phyloP scores from a whole-genome alignment of 2,113 vertebrate species.

The Bambusicola thoracicus region DNA sequence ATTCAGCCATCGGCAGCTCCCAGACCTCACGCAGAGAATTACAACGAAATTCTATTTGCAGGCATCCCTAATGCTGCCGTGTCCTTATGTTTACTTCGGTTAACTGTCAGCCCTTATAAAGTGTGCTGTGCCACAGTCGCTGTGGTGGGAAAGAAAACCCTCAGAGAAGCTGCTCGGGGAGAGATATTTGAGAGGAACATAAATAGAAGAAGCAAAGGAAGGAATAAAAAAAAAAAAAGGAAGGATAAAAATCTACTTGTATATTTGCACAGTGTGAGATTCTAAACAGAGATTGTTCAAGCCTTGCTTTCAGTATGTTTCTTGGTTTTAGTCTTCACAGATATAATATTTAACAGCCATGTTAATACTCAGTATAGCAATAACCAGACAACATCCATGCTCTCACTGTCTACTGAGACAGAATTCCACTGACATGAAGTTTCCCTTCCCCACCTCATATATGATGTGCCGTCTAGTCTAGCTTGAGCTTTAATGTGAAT shows the following conservation, averaged over 20 bases:
- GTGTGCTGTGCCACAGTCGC: not conserved
- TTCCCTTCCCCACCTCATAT: not conserved
- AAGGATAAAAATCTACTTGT: not conserved
- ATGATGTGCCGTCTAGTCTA: not conserved
- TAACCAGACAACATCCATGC: conserved; percentile 14
- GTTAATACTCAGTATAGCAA: conserved; percentile 39
- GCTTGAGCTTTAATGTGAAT: not conserved
- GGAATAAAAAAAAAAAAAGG: not conserved
- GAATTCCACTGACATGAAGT: conserved; percentile 20
- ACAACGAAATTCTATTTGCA: conserved; percentile 60
- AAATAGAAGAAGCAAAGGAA: not conserved
- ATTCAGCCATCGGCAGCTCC: conserved; percentile 46
- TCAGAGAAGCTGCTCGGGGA: conserved; percentile 11
- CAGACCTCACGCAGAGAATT: conserved; percentile 59
- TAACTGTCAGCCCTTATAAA: conserved; percentile 64
- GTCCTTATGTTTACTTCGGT: conserved; percentile 68
- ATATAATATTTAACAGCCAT: conserved; percentile 72
- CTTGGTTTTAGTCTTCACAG: conserved; percentile 34
- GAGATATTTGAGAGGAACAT: not conserved
- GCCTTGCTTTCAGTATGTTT: conserved; percentile 18
- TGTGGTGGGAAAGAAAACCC: conserved; percentile 22
- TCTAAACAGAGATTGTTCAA: conserved; percentile 17
- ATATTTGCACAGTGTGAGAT: not conserved
- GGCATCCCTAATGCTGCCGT: conserved; percentile 26
- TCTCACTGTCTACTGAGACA: not conserved